These are phyloP conservation scores for Scaptomyza graminum DNA, from an alignment of 1,140 invertebrate genomes.

Conservation along the genomic window DNA sequence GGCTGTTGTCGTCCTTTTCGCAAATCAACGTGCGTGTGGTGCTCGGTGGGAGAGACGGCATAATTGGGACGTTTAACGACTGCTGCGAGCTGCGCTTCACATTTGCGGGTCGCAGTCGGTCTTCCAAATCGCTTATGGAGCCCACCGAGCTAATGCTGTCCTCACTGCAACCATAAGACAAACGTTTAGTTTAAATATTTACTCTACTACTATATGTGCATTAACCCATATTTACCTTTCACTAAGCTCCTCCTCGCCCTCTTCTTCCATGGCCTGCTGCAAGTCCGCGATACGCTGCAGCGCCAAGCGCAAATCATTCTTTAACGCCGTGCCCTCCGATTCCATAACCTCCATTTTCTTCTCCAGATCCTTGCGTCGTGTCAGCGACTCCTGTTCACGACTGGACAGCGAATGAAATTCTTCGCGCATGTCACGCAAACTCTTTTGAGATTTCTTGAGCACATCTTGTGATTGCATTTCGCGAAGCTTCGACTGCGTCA, in stretches of 20 bases:
- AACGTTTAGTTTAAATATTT: not conserved
- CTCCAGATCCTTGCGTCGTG: conserved; percentile 88
- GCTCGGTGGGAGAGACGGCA: conserved; percentile 42
- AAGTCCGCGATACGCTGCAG: conserved; percentile 93
- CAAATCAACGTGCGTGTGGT: conserved; percentile 74
- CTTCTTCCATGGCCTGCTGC: conserved; percentile 93
- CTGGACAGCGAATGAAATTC: conserved; percentile 87
- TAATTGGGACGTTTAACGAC: conserved; percentile 53
- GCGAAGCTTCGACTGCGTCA: conserved; percentile 87
- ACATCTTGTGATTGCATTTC: conserved; percentile 91
- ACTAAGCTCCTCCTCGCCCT: conserved; percentile 87
- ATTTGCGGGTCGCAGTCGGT: conserved; percentile 73
- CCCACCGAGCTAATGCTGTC: conserved; percentile 77
- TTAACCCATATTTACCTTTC: conserved; percentile 85
- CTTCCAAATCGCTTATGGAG: conserved; percentile 78
- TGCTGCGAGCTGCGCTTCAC: conserved; percentile 73
- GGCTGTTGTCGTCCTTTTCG: conserved; percentile 83
- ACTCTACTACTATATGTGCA: no score
- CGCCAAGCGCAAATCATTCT: conserved; percentile 91
- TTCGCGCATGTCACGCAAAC: conserved; percentile 89
- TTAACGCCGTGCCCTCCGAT: conserved; percentile 86
- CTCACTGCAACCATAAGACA: conserved; percentile 54
- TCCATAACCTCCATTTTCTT: conserved; percentile 88
- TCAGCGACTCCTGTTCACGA: conserved; percentile 89
- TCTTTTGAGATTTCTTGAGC: conserved; percentile 89